phyloP scores from a whole-genome alignment of 2,797 vertebrate genomes.

The Epinephelus malabaricus region DNA sequence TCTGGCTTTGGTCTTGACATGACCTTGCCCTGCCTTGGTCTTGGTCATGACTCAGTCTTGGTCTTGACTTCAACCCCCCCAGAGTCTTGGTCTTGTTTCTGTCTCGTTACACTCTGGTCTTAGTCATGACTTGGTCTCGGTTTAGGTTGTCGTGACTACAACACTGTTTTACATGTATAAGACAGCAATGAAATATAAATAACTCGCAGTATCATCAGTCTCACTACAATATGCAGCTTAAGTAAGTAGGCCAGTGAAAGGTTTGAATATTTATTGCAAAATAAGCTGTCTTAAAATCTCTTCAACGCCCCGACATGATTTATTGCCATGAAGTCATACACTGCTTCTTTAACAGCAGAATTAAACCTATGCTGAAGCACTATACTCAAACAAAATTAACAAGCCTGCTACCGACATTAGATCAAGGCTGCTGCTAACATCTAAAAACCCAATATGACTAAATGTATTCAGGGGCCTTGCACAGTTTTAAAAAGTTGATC shows the following conservation, averaged over 20 bases:
- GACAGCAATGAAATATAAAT: neutral
- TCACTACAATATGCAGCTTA: neutral
- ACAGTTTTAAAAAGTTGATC: constrained; percentile 17
- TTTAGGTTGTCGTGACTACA: too few relatives aligned
- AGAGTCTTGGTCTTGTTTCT: too few relatives aligned
- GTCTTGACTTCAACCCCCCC: too few relatives aligned
- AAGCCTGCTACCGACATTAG: constrained; percentile 8
- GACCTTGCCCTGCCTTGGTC: too few relatives aligned
- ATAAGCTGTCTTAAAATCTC: constrained; percentile 7
- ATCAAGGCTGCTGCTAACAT: constrained; percentile 16
- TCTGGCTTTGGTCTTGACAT: too few relatives aligned
- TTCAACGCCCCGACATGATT: neutral
- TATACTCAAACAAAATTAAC: neutral
- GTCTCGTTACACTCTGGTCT: too few relatives aligned
- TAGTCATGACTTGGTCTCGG: too few relatives aligned
- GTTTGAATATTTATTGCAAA: neutral
- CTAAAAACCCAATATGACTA: neutral
- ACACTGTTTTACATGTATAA: neutral
- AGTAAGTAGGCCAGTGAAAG: neutral
- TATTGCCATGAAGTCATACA: neutral
- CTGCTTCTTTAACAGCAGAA: neutral
- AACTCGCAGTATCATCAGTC: neutral
- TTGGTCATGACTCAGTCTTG: too few relatives aligned
- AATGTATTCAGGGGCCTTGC: neutral
- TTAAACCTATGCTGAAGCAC: neutral